Conservation (phyloP, 2,113 vertebrate genomes). For the Peromyscus leucopus region DNA sequence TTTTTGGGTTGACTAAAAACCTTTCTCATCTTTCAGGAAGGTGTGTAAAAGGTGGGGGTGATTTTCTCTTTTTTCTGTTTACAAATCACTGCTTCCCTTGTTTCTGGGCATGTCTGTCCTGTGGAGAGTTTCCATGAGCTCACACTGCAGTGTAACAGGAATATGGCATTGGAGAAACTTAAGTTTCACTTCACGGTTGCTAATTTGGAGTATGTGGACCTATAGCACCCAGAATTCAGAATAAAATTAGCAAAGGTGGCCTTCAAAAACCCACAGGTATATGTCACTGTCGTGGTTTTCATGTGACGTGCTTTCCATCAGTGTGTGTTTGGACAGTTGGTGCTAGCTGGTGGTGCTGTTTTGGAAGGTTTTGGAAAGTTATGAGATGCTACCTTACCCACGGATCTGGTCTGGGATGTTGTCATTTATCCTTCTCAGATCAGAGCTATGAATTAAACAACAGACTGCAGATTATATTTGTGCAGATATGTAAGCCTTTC, state of each 20-base stretch:
- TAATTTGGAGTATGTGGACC: background rate
- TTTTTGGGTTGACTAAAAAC: background rate
- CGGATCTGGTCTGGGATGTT: background rate
- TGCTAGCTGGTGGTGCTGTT: too few species aligned
- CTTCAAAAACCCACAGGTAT: background rate
- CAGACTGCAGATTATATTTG: background rate
- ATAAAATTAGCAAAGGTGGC: background rate
- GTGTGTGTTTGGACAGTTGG: background rate
- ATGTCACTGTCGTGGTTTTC: background rate
- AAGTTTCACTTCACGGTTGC: background rate
- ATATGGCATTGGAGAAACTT: background rate
- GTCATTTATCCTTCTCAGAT: background rate
- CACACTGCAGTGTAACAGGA: background rate
- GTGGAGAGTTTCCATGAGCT: background rate
- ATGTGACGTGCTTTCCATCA: background rate
- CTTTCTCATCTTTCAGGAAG: background rate
- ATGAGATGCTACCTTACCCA: background rate
- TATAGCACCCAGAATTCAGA: background rate
- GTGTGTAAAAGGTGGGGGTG: rapidly evolving
- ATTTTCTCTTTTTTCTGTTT: background rate
- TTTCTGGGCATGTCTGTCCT: background rate
- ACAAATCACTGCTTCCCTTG: background rate
- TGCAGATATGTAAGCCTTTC: background rate
- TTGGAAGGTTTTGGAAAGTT: background rate
- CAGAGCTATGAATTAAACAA: background rate